Base-by-base conservation (phyloP, 1,140 invertebrate genomes). In the Saxidomus purpurata region DNA sequence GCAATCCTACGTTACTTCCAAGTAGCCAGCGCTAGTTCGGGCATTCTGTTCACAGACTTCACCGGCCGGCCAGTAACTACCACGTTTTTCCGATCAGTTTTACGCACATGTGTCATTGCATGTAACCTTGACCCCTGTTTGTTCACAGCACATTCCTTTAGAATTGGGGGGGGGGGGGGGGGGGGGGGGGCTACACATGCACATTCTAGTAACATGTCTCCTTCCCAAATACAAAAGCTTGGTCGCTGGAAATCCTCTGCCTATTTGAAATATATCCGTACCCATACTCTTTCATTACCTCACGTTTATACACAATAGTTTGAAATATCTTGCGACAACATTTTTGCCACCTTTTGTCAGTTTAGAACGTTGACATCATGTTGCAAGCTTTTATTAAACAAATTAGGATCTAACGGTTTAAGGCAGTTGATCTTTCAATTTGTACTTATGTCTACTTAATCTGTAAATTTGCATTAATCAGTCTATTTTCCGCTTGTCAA, bases 161-260 rank as follows among this genome's bases (percentile, higher is more conserved):
- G 83, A 31, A 85, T 85, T 36, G 83, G 83, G 13, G 83, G 83
- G 2, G 63, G n/a, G n/a, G n/a, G n/a, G n/a, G n/a, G n/a, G n/a
- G n/a, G n/a, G n/a, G n/a, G n/a, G n/a, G n/a, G n/a, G n/a, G n/a
- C 83, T 34, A 85, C 83, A 19, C 43, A 47, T 52, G 69, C 83
- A 25, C 28, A 85, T 74, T 22, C 4, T 17, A 25, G 31, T 22
- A 69, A 85, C 9, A 69, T 85, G 61, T 13, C 63, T n/a, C 19
- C 49, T 31, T 11, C 22, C 38, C n/a, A 85, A n/a, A 69, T 85
- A 13, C 69, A 74, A 49, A 15, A 19, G 22, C 47, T 85, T 31
- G 83, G 63, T n/a, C 63, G 63, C 6, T 85, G 83, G 83, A 69
- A 47, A 34, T 85, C 83, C 9, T 49, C 63, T 4, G 83, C 83